Base-by-base conservation (phyloP, 2,888 invertebrate genomes). In the Hypselothyrea guttata region DNA sequence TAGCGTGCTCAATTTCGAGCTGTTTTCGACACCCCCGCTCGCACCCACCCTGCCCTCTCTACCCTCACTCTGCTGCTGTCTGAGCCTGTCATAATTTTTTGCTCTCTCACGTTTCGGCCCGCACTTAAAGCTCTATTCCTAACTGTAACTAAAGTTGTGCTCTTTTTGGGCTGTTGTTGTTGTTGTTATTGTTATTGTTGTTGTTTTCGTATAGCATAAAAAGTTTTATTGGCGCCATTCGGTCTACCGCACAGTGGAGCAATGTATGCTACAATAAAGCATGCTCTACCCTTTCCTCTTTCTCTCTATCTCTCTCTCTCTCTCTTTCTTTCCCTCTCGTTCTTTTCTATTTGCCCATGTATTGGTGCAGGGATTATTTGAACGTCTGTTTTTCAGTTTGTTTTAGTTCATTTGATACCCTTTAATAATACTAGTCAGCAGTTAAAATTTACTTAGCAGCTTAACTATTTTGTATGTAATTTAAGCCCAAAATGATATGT, bases 211-310 rank as follows among this genome's bases (percentile, higher is more conserved):
- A 53, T 47, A 15, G 52, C 42, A 66, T 55, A 69, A 63, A 66
- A 82, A 79, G 63, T 83, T 83, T 83, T 83, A 79, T 75, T 79
- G 81, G 75, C 83, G 81, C 81, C 81, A 72, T 70, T 83, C 53
- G 72, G 81, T 81, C 81, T 83, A 72, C 70, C 71, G 56, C 72
- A 81, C 53, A 72, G 48, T 58, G 33, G 46, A n/a, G n/a, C n/a
- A 77, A 68, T 64, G 37, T 71, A 51, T 60, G 71, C 55, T 70
- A 38, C 46, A 47, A 34, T 16, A 56, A 16, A 51, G 13, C n/a
- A n/a, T n/a, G n/a, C n/a, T n/a, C n/a, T n/a, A n/a, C n/a, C 44
- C 18, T 12, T 11, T 15, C 7, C 9, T 7, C 31, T 31, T 12
- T 7, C 33, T 31, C 1, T 13, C 9, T 8, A 22, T 4, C 30